Evolutionary conservation across 2,113 vertebrate genomes (phyloP), one percentile per base, ranked within the genome.

Genomic region (Equus quagga): DNA sequence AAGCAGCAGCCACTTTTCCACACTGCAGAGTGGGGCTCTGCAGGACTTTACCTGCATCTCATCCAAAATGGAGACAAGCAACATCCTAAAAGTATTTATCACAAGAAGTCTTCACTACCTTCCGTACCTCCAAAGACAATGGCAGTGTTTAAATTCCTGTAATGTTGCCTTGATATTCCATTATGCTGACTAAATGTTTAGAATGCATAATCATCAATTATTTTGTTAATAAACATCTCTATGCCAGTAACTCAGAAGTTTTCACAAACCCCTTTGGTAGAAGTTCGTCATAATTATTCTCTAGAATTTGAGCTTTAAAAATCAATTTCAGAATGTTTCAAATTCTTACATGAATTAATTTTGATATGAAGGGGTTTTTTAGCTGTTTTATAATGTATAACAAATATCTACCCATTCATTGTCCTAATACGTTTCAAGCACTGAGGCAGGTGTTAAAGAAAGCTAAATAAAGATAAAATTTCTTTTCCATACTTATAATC

Each of bases 301-400:
- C 41, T 83, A 49, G 24, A 65, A 72, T 41, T 41, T 41, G 4
- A 10, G 76, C 8, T 72, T 93, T 88, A 58, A 90, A 91, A 69
- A 56, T 62, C 24, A 49, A 65, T 13, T 90, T 95, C 13, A 67
- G 18, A 33, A 75, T 84, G 8, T 62, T 91, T 98, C 92, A 97
- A 44, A 51, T 84, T 90, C 92, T 54, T 56, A 92, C 18, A 54
- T 0, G 2, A 89, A 96, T 83, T 60, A 51, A 89, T 65, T 94
- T 85, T 94, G 41, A 75, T 36, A 84, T 18, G 19, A 85, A 86
- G 8, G 3, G 7, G 0, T 72, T 18, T 69, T 60, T 80, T 82
- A 86, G 78, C 41, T 95, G 44, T 51, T 89, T 89, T 79, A 72
- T 65, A 56, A 26, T 89, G 13, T 51, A 19, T 36, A 56, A 60